Base-by-base conservation (phyloP, 2,888 invertebrate genomes). In the Osedax fenrisi region DNA sequence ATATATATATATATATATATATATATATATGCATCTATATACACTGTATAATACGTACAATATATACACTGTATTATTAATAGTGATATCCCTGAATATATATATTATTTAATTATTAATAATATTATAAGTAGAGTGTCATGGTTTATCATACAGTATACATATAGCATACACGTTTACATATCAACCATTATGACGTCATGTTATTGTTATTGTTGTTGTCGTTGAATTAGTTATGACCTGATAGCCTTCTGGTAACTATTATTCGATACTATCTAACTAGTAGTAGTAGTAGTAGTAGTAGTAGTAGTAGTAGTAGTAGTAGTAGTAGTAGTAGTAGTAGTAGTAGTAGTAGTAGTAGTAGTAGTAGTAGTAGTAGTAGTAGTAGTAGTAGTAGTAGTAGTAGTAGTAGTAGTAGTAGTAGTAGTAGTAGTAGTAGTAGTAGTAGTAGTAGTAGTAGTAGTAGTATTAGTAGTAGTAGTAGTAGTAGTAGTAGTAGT, bases 271-370 rank as follows among this genome's bases (percentile, higher is more conserved):
- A 17, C n/a, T 10, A n/a, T 64, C 3, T 3, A 10, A 41, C 10
- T 41, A 41, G 41, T 41, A 41, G 41, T 41, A 41, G 41, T 41
- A 41, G 64, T 64, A 1, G 64, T 64, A 64, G 64, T 64, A 64
- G 64, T 64, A 64, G 64, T 64, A 64, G 64, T 23, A 64, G 1
- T 1, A 1, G 64, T 1, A 64, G 64, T 1, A 64, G 64, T 1
- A 64, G 64, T 1, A 64, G 64, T 1, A 64, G 64, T 1, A 64
- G 64, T 1, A 64, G 64, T 64, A 64, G 64, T 64, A 64, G 64
- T 64, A 64, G 64, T 64, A 64, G 64, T 64, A 64, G 64, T 64
- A 64, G 64, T 64, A 64, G 64, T 64, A 64, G 64, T 64, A 64
- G 1, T 64, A 64, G 64, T 64, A 64, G 64, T 1, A 64, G 64